A percentile compares a stretch with the other conserved stretches of the same genome.
These are phyloP conservation scores for Drosophila oshimai DNA, from an alignment of 1,140 invertebrate genomes.

Conservation along the genomic window DNA sequence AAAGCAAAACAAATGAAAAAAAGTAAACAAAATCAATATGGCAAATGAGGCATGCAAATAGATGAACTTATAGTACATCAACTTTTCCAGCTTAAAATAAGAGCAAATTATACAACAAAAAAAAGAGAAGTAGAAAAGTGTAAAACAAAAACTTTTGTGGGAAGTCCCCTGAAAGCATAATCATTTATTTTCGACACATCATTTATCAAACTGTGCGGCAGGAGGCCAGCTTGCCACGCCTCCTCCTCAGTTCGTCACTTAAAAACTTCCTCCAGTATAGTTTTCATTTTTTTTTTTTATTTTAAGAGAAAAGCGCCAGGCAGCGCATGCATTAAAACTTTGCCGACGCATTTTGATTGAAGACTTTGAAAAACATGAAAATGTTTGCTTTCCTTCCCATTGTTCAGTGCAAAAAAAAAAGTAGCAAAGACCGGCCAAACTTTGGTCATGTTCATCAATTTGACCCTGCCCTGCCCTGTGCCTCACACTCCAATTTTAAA, in stretches of 20 bases:
- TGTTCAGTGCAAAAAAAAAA: constrained; percentile 1
- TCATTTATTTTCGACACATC: constrained; percentile 80
- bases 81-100: constrained; percentile 21
- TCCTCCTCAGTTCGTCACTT: constrained; percentile 22
- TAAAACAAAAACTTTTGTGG: constrained; percentile 45
- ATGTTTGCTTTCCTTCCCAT: constrained; percentile 36
- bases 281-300: constrained; percentile 8
- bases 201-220: constrained; percentile 62
- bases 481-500: not conserved
- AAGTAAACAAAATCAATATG: constrained; percentile 42
- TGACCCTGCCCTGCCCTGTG: constrained; percentile 38
- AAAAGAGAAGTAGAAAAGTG: constrained; percentile 10
- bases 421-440: constrained; percentile 27
- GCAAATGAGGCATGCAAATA: constrained; percentile 56
- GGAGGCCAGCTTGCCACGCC: constrained; percentile 46
- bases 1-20: not conserved
- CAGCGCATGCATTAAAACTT: constrained; percentile 68
- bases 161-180: constrained; percentile 44
- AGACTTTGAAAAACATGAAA: constrained; percentile 58
- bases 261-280: constrained; percentile 39
- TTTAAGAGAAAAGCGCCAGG: not conserved
- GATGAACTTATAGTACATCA: constrained; percentile 34
- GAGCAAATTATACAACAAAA: constrained; percentile 14
- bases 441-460: constrained; percentile 51
- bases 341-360: constrained; percentile 79